Base-by-base conservation (phyloP, 2,113 vertebrate species). In the Hyla sarda region DNA sequence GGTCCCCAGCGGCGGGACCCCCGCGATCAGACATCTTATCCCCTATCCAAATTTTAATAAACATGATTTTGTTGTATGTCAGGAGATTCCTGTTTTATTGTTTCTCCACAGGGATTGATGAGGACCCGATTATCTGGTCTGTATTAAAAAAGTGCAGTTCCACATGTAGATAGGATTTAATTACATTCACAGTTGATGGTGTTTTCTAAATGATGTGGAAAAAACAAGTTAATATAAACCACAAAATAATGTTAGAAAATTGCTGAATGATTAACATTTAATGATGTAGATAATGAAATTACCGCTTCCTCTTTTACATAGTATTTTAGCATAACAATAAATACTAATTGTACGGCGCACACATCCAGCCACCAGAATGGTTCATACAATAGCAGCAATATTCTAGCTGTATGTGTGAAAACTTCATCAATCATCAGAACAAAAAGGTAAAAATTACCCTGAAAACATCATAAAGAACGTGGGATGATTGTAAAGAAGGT, bases 301-400 rank as follows among this genome's bases (percentile, higher is more conserved):
- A 45, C 10, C 2, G 32, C 56, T 80, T 60, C 32, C 54, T n/a
- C 8, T 56, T 79, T 37, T 82, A 28, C 56, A 65, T 67, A 82
- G 28, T 48, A 32, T 69, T 50, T 82, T 67, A 82, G 25, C 80
- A 82, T 82, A 67, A 82, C 60, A 82, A 82, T 50, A 11, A 10
- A 50, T 32, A 25, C 60, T 82, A 82, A 50, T 82, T 67, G 19
- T 19, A 32, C 48, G 37, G 37, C 14, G 37, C 32, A 21, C 2
- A 47, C n/a, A 81, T 13, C 2, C 4, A 81, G 48, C 28, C 17
- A 45, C n/a, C 58, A 81, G 45, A 17, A 81, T 47, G 32, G 6
- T 41, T 28, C 7, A 28, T 28, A 65, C 78, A 65, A 45, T 32
- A 25, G 54, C 34, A 62, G 74, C 48, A 54, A 56, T 56, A 25